Percentiles rank a stretch among this genome's conserved stretches.
Conservation (phyloP, 1,140 invertebrate species). For the Parapsyche elsis region DNA sequence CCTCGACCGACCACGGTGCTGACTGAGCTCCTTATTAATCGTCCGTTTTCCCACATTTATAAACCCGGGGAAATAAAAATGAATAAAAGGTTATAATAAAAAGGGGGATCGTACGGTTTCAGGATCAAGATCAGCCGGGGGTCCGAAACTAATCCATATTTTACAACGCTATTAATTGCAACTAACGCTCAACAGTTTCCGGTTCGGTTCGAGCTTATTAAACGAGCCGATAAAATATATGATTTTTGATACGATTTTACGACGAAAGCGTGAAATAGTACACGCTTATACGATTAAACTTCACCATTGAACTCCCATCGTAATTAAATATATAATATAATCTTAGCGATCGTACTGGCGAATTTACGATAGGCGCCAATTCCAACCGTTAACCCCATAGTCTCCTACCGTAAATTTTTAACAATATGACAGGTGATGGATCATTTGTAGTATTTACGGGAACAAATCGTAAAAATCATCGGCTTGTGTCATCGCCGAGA, state of each 20-base stretch:
- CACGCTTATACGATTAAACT: too few species aligned
- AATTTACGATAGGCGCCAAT: too few species aligned
- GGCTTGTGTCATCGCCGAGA: neutral
- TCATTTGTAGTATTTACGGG: too few species aligned
- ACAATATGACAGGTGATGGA: too few species aligned
- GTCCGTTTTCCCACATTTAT: constrained; percentile 9
- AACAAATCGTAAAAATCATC: neutral
- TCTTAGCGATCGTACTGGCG: too few species aligned
- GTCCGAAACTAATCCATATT: too few species aligned
- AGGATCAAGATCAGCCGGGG: constrained; percentile 28
- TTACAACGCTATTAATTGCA: constrained; percentile 48
- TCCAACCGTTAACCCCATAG: too few species aligned
- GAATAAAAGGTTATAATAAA: constrained; percentile 9
- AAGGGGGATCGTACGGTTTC: neutral
- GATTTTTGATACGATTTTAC: neutral
- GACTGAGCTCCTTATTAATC: neutral
- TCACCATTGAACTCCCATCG: too few species aligned
- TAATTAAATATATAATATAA: too few species aligned
- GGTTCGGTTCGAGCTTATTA: constrained; percentile 19
- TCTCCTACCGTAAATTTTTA: too few species aligned
- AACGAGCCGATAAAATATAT: neutral
- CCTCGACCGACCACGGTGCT: neutral
- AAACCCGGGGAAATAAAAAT: constrained; percentile 4
- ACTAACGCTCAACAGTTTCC: constrained; percentile 35
- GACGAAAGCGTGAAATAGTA: neutral